Conservation (phyloP, 2,797 vertebrate species). For the Steatocranus sp. region DNA sequence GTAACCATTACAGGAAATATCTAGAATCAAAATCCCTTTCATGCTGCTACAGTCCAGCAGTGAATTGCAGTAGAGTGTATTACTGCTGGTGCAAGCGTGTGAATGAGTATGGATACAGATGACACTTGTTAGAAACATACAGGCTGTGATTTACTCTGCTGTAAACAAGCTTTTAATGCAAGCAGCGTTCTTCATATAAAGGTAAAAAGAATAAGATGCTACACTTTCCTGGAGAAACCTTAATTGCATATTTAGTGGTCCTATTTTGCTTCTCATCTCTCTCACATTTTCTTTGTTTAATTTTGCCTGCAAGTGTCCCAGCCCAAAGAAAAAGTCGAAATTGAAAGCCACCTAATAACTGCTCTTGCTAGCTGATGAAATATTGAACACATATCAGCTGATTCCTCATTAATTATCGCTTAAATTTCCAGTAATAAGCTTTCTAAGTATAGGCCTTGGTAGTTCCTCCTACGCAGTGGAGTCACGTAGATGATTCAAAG, state of each 20-base stretch:
- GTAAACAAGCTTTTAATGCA: neutral
- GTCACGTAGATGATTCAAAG: neutral
- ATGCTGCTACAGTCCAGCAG: neutral
- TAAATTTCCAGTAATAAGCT: slow-evolving; percentile 21
- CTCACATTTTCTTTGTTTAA: too few species aligned
- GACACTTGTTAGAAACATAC: slow-evolving; percentile 1
- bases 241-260: neutral
- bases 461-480: slow-evolving; percentile 11
- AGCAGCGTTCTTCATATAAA: neutral
- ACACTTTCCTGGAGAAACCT: neutral
- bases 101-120: neutral
- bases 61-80: neutral
- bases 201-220: neutral
- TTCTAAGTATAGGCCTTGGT: slow-evolving; percentile 21
- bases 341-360: neutral
- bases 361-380: neutral
- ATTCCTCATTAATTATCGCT: slow-evolving; percentile 21
- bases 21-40: neutral
- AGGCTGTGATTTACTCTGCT: neutral
- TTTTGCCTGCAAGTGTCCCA: neutral
- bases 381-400: slow-evolving; percentile 3
- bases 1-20: neutral
- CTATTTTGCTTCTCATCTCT: neutral
- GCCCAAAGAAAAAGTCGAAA: neutral
- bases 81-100: slow-evolving; percentile 11